These are phyloP conservation scores for Scaptomyza tumidula DNA, from an alignment of 2,888 invertebrate genomes.

Conservation along the genomic window DNA sequence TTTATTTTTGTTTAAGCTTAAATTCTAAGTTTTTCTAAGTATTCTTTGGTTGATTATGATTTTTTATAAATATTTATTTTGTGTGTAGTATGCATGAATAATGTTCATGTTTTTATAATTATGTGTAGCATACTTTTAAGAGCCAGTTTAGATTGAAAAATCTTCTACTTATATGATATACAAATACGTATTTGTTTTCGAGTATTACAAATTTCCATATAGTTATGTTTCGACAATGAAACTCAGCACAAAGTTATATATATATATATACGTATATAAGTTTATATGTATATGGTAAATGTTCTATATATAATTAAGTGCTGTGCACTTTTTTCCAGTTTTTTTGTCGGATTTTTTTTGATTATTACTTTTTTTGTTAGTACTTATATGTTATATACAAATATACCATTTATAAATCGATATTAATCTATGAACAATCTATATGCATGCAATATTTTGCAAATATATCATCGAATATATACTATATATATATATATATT, in stretches of 20 bases:
- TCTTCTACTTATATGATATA: slow-evolving; percentile 4
- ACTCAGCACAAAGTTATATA: slow-evolving; percentile 3
- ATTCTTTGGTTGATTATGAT: neutral
- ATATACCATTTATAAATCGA: slow-evolving; percentile 49
- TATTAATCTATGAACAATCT: slow-evolving; percentile 28
- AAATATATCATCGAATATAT: neutral
- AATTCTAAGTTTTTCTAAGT: no score
- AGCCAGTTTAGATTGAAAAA: neutral
- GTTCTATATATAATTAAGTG: slow-evolving; percentile 19
- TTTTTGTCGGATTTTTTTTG: neutral
- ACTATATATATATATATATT: neutral
- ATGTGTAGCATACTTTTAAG: slow-evolving; percentile 28
- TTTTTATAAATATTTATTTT: neutral
- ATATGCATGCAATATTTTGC: slow-evolving; percentile 23
- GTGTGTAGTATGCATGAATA: no score
- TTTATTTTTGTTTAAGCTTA: no score
- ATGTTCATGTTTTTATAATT: neutral
- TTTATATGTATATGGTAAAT: slow-evolving; percentile 4
- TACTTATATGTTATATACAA: slow-evolving; percentile 41
- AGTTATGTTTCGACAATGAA: slow-evolving; percentile 12
- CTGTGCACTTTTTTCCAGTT: slow-evolving; percentile 26
- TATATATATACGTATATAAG: neutral
- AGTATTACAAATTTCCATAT: slow-evolving; percentile 10
- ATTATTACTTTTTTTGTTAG: neutral
- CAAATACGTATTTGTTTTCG: neutral